Percentiles rank a stretch among this genome's conserved stretches.
Evolutionary conservation across 2,797 vertebrate genomes (phyloP).

Genomic region (Melopsittacus undulatus): DNA sequence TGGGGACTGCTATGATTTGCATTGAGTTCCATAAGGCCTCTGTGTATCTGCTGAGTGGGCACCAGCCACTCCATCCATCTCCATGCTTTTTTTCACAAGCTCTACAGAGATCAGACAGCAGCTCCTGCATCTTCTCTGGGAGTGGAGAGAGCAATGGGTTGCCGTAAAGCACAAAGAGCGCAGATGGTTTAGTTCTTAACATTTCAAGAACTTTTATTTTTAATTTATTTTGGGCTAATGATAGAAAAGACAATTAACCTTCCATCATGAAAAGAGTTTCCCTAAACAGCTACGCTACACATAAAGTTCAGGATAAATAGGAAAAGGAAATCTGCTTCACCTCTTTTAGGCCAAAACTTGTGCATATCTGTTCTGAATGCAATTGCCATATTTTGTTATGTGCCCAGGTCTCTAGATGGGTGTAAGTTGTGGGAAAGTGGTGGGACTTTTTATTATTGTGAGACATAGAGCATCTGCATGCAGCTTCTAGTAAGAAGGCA

Average conservation of each 20-base stretch:
- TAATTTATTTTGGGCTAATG: background rate
- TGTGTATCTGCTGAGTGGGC: background rate
- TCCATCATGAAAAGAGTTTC: background rate
- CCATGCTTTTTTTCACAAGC: background rate
- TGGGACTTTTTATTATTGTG: background rate
- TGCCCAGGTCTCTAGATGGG: background rate
- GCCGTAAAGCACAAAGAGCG: background rate
- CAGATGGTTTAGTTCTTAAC: background rate
- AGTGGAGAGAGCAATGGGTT: background rate
- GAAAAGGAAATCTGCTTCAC: background rate
- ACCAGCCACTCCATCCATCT: background rate
- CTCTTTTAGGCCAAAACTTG: background rate
- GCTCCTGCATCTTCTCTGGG: background rate
- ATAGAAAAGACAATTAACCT: conserved; percentile 11
- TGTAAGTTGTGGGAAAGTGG: background rate
- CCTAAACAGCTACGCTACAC: background rate
- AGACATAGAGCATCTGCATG: background rate
- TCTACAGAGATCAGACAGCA: background rate
- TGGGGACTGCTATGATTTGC: background rate
- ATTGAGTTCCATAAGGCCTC: accelerated
- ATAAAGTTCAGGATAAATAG: background rate
- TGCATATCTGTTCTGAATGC: background rate
- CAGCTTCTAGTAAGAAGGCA: background rate
- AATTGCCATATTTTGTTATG: background rate
- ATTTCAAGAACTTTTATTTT: background rate